phyloP scores from a whole-genome alignment of 2,888 invertebrate species.

The Xestia rhomboidea region DNA sequence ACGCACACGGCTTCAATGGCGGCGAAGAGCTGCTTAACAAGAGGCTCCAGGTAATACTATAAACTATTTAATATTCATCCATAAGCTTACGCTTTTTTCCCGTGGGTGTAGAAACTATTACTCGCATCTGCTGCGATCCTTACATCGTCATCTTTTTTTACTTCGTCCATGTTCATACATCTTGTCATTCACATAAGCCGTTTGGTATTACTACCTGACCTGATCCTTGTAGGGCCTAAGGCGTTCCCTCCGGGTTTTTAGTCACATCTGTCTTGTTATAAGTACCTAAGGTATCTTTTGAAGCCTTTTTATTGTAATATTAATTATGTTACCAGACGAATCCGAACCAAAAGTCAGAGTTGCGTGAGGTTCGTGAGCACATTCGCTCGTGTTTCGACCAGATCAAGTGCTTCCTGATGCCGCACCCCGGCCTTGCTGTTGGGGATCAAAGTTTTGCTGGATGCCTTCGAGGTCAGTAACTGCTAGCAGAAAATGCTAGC shows the following conservation, averaged over 20 bases:
- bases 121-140: background rate
- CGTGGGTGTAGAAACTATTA: background rate
- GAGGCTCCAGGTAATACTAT: conserved; percentile 92
- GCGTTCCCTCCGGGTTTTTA: background rate
- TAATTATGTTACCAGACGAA: conserved; percentile 87
- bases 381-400: conserved; percentile 97
- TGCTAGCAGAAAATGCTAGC: too few relatives aligned
- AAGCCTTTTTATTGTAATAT: conserved; percentile 4
- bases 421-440: conserved; percentile 98
- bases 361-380: conserved; percentile 96
- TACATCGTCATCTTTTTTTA: background rate
- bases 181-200: background rate
- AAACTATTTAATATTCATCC: background rate
- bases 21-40: conserved; percentile 95
- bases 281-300: background rate
- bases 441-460: conserved; percentile 98
- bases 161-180: background rate
- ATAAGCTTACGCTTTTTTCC: background rate
- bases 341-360: conserved; percentile 96
- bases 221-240: background rate
- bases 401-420: conserved; percentile 98
- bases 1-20: conserved; percentile 96
- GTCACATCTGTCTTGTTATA: background rate
- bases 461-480: conserved; percentile 91
- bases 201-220: background rate